Conservation (phyloP, 2,888 invertebrate genomes). For the Resseliella maxima region DNA sequence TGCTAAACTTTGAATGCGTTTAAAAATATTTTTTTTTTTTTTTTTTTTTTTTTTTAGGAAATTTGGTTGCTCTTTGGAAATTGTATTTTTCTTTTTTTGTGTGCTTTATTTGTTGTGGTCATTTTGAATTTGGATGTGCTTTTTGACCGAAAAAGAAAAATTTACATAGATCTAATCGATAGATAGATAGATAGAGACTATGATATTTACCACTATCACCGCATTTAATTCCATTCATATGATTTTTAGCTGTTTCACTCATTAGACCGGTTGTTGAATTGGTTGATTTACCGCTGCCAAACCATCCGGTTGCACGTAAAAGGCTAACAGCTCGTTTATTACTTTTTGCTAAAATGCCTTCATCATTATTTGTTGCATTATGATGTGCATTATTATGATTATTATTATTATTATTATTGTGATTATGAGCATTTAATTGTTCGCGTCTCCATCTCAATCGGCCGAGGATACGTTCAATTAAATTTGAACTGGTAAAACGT, state of each 20-base stretch:
- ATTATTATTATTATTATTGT: too few species aligned
- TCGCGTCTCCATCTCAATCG: conserved; percentile 57
- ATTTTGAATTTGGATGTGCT: neutral
- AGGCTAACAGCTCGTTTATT: conserved; percentile 56
- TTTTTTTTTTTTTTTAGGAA: neutral
- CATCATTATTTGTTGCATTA: neutral
- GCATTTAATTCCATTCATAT: conserved; percentile 57
- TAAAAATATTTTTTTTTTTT: neutral
- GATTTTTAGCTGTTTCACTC: conserved; percentile 8
- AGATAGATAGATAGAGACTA: too few species aligned
- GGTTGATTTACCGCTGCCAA: conserved; percentile 58
- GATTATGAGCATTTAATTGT: conserved; percentile 2
- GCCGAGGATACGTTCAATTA: conserved; percentile 57
- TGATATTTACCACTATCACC: conserved; percentile 58
- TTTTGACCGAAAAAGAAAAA: neutral
- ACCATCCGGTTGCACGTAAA: conserved; percentile 57
- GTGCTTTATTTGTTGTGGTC: neutral
- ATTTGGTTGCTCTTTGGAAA: neutral
- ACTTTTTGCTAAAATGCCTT: conserved; percentile 10
- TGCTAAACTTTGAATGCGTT: too few species aligned
- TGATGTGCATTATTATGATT: neutral
- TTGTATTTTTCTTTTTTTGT: neutral
- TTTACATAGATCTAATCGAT: neutral
- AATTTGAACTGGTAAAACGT: conserved; percentile 58
- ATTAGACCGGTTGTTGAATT: conserved; percentile 57